Conservation (phyloP, 2,888 invertebrate genomes). For the Sarcophaga carnaria region DNA sequence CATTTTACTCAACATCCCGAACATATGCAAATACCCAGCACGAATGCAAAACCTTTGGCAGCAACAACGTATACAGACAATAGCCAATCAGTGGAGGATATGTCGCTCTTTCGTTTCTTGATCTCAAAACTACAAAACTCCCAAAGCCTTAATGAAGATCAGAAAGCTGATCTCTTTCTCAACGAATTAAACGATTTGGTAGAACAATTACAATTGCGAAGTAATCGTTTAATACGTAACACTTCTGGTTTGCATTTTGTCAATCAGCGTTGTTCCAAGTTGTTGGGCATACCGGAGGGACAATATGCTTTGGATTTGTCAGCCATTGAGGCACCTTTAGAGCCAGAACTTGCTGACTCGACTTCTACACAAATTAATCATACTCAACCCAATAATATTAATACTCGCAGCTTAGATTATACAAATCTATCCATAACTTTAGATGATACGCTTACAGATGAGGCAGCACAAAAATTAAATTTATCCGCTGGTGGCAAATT, state of each 20-base stretch:
- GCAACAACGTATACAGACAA: background rate
- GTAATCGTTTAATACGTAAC: conserved; percentile 79
- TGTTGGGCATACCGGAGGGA: conserved; percentile 81
- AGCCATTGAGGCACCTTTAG: conserved; percentile 78
- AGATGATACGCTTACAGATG: conserved; percentile 80
- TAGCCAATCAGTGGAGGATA: conserved; percentile 62
- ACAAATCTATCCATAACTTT: conserved; percentile 80
- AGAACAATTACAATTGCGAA: conserved; percentile 78
- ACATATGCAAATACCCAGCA: conserved; percentile 73
- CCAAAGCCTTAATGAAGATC: conserved; percentile 77
- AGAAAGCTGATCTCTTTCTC: conserved; percentile 79
- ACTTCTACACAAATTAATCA: conserved; percentile 55
- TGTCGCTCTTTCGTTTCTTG: conserved; percentile 77
- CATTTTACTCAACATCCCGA: conserved; percentile 79
- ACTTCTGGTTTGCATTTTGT: conserved; percentile 80
- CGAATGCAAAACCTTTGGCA: background rate
- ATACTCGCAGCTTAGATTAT: conserved; percentile 76
- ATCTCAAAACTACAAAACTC: conserved; percentile 77
- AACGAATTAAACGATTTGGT: conserved; percentile 80
- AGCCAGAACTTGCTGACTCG: conserved; percentile 71
- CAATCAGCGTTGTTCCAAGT: conserved; percentile 76
- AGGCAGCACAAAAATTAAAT: conserved; percentile 80
- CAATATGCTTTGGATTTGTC: conserved; percentile 80
- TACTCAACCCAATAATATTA: conserved; percentile 66
- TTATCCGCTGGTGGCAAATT: conserved; percentile 79